Conservation (phyloP, 2,888 invertebrate species). For the Ecliptopera silaceata region DNA sequence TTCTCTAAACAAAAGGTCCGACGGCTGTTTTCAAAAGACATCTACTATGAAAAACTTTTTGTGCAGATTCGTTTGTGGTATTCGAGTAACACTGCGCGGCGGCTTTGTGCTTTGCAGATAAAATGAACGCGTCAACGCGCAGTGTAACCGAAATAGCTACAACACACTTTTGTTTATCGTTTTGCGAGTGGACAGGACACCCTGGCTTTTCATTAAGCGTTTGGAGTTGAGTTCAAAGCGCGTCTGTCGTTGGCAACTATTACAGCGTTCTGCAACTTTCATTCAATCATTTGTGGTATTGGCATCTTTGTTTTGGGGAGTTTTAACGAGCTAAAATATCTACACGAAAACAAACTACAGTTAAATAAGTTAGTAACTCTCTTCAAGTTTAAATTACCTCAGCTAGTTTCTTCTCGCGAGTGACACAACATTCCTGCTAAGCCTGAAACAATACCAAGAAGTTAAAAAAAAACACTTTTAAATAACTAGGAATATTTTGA, state of each 20-base stretch:
- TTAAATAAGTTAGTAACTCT: too few species aligned
- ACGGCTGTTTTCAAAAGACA: constrained; percentile 47
- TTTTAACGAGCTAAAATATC: constrained; percentile 30
- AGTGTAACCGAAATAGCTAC: too few species aligned
- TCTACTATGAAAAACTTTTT: too few species aligned
- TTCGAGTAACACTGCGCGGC: too few species aligned
- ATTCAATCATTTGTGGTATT: constrained; percentile 51
- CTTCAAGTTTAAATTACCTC: too few species aligned
- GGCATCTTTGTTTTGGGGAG: constrained; percentile 45
- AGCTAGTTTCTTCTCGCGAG: too few species aligned
- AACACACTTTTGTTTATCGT: too few species aligned
- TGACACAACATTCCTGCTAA: background rate
- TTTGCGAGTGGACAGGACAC: too few species aligned
- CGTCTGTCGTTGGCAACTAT: constrained; percentile 49
- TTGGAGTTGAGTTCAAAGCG: constrained; percentile 48
- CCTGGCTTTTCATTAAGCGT: constrained; percentile 55
- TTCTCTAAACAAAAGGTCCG: constrained; percentile 51
- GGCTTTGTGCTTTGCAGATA: too few species aligned
- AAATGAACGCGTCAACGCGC: too few species aligned
- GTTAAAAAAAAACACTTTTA: constrained; percentile 3
- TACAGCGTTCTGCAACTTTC: constrained; percentile 45
- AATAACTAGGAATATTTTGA: constrained; percentile 21
- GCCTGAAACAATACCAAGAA: background rate
- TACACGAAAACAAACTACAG: constrained; percentile 1
- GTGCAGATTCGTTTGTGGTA: too few species aligned